Conservation (phyloP, 2,797 vertebrate genomes). For the Propithecus perrieri region DNA sequence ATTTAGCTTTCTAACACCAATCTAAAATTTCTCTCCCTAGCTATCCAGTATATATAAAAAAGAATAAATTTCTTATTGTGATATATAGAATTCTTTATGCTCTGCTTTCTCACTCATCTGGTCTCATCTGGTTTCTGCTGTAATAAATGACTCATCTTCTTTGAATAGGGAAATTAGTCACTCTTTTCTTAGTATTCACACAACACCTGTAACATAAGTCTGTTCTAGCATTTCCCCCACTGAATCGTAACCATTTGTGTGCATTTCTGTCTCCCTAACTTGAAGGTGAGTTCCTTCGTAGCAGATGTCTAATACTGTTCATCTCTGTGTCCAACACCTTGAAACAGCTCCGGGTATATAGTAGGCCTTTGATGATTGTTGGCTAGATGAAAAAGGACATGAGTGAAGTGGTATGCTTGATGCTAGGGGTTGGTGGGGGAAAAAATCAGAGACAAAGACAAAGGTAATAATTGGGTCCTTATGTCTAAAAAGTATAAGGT, state of each 20-base stretch:
- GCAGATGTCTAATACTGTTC: not conserved
- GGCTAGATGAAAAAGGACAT: not conserved
- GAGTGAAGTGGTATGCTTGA: not conserved
- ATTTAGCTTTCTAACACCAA: not conserved
- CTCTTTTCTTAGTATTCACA: not conserved
- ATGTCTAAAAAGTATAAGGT: not conserved
- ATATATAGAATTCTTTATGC: not conserved
- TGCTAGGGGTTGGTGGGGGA: not conserved
- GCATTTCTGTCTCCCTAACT: not conserved
- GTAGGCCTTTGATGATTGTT: not conserved
- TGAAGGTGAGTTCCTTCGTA: not conserved
- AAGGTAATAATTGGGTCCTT: not conserved
- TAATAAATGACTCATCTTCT: not conserved
- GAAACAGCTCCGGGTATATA: not conserved
- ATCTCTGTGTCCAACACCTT: not conserved
- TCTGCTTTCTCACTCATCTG: not conserved
- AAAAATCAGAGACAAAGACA: not conserved
- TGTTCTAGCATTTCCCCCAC: not conserved
- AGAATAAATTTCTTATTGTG: not conserved
- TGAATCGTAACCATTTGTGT: not conserved
- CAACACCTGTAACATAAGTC: not conserved
- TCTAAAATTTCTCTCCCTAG: not conserved
- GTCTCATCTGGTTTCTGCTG: conserved; percentile 21
- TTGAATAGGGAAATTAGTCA: conserved; percentile 22
- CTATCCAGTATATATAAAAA: not conserved